phyloP scores from a whole-genome alignment of 2,888 invertebrate species.

The Melanotus villosus region DNA sequence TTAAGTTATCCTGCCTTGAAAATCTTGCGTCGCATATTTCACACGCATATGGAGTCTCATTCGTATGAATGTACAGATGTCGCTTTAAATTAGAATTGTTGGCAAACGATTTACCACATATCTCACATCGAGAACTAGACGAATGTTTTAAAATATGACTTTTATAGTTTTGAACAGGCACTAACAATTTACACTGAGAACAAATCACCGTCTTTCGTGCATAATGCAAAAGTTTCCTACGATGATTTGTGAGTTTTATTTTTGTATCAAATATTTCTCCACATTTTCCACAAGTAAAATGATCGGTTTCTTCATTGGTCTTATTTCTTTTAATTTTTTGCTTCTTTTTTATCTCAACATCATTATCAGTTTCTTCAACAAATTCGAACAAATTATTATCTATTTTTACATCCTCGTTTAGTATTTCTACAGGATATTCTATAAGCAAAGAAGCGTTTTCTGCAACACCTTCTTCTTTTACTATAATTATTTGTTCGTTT shows the following conservation, averaged over 20 bases:
- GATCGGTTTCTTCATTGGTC: not conserved
- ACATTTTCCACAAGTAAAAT: slow-evolving; percentile 12
- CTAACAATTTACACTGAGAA: slow-evolving; percentile 6
- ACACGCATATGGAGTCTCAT: slow-evolving; percentile 42
- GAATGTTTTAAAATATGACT: slow-evolving; percentile 21
- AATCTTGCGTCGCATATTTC: slow-evolving; percentile 43
- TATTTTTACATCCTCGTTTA: not conserved
- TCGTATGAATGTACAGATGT: slow-evolving; percentile 35
- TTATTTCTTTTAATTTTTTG: not conserved
- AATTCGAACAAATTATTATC: not conserved
- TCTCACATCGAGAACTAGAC: not conserved
- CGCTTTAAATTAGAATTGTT: slow-evolving; percentile 32
- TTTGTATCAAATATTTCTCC: slow-evolving; percentile 9
- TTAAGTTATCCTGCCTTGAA: slow-evolving; percentile 43
- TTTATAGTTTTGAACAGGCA: slow-evolving; percentile 22
- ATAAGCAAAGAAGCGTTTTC: too few relatives aligned
- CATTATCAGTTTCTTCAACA: not conserved
- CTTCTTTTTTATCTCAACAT: not conserved
- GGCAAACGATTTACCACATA: slow-evolving; percentile 14
- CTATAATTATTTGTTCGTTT: not conserved
- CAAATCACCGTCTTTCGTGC: slow-evolving; percentile 16
- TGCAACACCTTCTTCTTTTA: not conserved
- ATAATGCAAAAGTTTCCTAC: slow-evolving; percentile 6
- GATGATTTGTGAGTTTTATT: slow-evolving; percentile 1
- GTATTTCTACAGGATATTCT: not conserved